Conservation (phyloP, 2,888 invertebrate genomes). For the Dermolepida albohirtum region DNA sequence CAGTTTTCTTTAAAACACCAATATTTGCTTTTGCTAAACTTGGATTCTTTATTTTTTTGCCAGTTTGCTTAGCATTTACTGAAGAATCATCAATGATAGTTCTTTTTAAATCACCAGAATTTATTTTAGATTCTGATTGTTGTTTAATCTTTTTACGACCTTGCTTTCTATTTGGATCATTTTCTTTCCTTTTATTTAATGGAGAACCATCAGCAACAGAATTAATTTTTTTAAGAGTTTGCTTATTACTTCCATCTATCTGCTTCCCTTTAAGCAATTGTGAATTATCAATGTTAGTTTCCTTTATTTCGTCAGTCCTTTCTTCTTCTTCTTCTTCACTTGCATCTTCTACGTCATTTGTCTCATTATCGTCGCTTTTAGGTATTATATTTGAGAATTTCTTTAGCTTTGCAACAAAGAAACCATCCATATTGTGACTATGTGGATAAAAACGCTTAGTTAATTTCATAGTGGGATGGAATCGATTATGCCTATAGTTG, state of each 20-base stretch:
- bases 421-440: conserved; percentile 99
- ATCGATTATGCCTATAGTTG: conserved; percentile 86
- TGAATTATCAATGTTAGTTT: background rate
- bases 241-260: conserved; percentile 7
- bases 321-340: conserved; percentile 33
- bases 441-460: conserved; percentile 97
- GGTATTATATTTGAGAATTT: conserved; percentile 88
- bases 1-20: background rate
- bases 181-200: conserved; percentile 23
- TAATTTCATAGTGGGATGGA: conserved; percentile 90
- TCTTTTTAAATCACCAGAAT: conserved; percentile 4
- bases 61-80: background rate
- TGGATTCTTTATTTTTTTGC: conserved; percentile 48
- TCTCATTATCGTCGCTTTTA: conserved; percentile 53
- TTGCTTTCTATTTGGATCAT: conserved; percentile 1
- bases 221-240: background rate
- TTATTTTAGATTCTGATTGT: conserved; percentile 28
- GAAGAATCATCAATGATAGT: background rate
- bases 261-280: conserved; percentile 21
- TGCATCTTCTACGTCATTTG: conserved; percentile 54
- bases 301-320: conserved; percentile 14
- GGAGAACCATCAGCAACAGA: background rate
- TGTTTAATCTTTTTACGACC: background rate
- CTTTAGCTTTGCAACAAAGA: conserved; percentile 97
- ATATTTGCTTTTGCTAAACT: conserved; percentile 34